These are phyloP conservation scores for Athalia cordata DNA, from an alignment of 2,888 invertebrate genomes.

Conservation along the genomic window DNA sequence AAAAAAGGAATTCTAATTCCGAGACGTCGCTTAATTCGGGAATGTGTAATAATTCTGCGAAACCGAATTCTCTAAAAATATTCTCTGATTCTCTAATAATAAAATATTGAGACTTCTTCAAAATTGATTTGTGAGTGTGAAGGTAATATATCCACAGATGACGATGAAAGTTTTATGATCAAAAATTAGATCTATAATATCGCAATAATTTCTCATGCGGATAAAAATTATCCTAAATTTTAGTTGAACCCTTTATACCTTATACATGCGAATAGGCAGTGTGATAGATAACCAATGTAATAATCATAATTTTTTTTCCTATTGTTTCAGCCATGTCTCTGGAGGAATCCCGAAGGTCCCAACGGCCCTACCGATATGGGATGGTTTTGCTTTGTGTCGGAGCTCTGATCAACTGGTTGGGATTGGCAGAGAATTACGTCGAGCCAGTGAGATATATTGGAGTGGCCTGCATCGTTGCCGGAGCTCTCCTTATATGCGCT, in stretches of 20 bases:
- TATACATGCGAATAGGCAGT: no score
- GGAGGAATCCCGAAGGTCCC: conserved; percentile 81
- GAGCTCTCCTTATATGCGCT: conserved; percentile 82
- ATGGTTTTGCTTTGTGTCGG: conserved; percentile 84
- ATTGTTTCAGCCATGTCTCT: conserved; percentile 79
- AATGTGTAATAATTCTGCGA: neutral
- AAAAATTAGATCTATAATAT: no score
- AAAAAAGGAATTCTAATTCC: neutral
- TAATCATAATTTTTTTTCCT: conserved; percentile 36
- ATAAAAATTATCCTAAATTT: no score
- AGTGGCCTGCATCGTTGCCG: conserved; percentile 84
- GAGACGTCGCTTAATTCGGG: neutral
- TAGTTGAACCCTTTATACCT: no score
- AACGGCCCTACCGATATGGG: conserved; percentile 84
- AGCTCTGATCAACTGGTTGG: conserved; percentile 84
- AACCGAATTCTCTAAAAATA: neutral
- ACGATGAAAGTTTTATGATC: no score
- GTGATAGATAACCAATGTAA: neutral
- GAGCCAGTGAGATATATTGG: conserved; percentile 84
- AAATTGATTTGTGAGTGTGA: no score
- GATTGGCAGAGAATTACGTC: conserved; percentile 83
- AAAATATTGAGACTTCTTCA: no score
- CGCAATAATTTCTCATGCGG: no score
- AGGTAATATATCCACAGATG: no score
- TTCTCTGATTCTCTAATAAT: no score